Evolutionary conservation across 2,888 invertebrate species (phyloP).

Genomic region (Mythimna impura): DNA sequence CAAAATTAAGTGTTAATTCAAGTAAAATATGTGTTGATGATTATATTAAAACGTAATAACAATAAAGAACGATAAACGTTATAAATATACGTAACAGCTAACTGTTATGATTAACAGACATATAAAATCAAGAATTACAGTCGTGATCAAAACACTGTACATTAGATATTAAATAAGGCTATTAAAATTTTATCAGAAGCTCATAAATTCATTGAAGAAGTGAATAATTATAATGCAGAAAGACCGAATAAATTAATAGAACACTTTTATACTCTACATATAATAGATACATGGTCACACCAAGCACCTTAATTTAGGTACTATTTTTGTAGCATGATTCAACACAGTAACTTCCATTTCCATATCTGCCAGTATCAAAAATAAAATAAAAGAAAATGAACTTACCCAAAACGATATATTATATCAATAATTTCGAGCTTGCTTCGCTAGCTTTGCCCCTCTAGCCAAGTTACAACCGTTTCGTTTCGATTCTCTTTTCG

Average conservation of each 20-base stretch:
- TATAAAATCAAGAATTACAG: conserved; percentile 27
- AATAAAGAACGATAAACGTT: neutral
- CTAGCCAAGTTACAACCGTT: too few species aligned
- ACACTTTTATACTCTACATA: neutral
- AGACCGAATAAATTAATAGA: neutral
- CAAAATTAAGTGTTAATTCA: neutral
- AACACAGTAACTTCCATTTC: too few species aligned
- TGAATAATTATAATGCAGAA: neutral
- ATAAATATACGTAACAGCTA: neutral
- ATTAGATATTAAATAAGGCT: neutral
- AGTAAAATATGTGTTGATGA: neutral
- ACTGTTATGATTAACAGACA: conserved; percentile 14
- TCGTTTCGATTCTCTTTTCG: too few species aligned
- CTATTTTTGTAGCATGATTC: too few species aligned
- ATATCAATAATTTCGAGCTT: too few species aligned
- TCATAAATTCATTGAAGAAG: neutral
- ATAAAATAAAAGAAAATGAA: too few species aligned
- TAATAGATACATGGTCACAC: too few species aligned
- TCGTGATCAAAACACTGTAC: conserved; percentile 5
- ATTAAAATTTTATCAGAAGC: conserved; percentile 12
- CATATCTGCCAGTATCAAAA: too few species aligned
- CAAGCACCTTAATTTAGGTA: neutral
- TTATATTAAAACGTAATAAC: neutral
- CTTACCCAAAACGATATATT: too few species aligned
- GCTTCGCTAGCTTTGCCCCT: too few species aligned